A percentile compares a stretch with the other conserved stretches of the same genome.
phyloP scores from a whole-genome alignment of 2,797 vertebrate genomes.

The Nyctalus aviator region DNA sequence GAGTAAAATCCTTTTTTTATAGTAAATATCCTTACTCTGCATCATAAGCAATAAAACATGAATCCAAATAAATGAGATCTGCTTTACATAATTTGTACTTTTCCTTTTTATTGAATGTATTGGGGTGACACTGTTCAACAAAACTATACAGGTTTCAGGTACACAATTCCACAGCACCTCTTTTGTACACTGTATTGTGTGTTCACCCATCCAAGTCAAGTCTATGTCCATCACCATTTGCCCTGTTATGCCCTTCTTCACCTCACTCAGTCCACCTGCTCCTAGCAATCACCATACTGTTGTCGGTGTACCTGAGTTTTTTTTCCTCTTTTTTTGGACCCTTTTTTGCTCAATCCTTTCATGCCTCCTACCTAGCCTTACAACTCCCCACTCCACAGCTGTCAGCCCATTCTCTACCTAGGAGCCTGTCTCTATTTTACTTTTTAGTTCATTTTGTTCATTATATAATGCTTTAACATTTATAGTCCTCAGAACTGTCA shows the following conservation, averaged over 20 bases:
- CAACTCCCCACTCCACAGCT: neutral
- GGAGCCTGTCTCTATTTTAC: neutral
- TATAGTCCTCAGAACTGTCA: neutral
- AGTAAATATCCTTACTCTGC: neutral
- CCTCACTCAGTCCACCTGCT: neutral
- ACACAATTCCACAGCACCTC: neutral
- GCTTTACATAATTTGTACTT: neutral
- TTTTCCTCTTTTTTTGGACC: neutral
- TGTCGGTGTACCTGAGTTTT: neutral
- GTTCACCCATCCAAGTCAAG: neutral
- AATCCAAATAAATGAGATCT: conserved; percentile 12
- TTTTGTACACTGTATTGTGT: neutral
- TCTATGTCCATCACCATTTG: neutral
- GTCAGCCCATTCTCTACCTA: neutral
- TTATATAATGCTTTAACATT: neutral
- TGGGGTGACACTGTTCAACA: neutral
- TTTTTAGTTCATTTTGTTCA: neutral
- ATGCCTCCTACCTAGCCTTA: neutral
- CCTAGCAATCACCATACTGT: neutral
- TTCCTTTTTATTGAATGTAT: neutral
- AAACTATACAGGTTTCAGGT: neutral
- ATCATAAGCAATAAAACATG: conserved; percentile 24
- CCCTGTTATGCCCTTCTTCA: neutral
- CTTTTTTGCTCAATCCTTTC: neutral
- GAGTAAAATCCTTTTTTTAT: neutral